Base-by-base conservation (phyloP, 2,888 invertebrate genomes). In the Neria commutata region DNA sequence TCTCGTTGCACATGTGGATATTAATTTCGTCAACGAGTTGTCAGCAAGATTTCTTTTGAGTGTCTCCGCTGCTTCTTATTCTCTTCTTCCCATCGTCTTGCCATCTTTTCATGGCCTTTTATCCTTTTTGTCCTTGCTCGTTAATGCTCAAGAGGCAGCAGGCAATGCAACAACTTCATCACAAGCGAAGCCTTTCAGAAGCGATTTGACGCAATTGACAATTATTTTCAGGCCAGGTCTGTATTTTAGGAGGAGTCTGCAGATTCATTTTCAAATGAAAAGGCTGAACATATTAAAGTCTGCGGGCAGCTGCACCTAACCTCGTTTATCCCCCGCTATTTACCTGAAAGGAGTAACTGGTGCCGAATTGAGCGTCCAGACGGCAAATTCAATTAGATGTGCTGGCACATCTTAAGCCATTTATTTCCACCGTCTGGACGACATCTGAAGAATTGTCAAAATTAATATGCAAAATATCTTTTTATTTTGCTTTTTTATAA, bases 301-400 rank as follows among this genome's bases (percentile, higher is more conserved):
- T 14, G 17, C 37, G 45, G 10, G 10, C n/a, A n/a, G 25, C 16
- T 51, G 14, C 11, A 33, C 21, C 29, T 23, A 25, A 54, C 49
- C 26, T 16, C 33, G 50, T 37, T 8, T 25, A 17, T 17, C 47
- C 48, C 46, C 24, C 54, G 53, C 56, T 54, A 56, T 47, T 66
- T 67, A 67, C 70, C 52, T 72, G 74, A 73, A 73, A 73, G 72
- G 73, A 72, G 74, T 72, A n/a, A n/a, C n/a, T 60, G 57, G 52
- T 48, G 37, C 58, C 24, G 46, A 2, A 14, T 57, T 61, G 63
- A 68, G n/a, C n/a, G n/a, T n/a, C 40, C 49, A 50, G 14, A 67
- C 60, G 72, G 70, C 68, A 71, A 70, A 62, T 65, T 65, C 62
- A 73, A 70, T 69, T 72, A 70, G 68, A 67, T 72, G 67, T 71